Conservation (phyloP, 2,888 invertebrate genomes). For the Amorpha juglandis region DNA sequence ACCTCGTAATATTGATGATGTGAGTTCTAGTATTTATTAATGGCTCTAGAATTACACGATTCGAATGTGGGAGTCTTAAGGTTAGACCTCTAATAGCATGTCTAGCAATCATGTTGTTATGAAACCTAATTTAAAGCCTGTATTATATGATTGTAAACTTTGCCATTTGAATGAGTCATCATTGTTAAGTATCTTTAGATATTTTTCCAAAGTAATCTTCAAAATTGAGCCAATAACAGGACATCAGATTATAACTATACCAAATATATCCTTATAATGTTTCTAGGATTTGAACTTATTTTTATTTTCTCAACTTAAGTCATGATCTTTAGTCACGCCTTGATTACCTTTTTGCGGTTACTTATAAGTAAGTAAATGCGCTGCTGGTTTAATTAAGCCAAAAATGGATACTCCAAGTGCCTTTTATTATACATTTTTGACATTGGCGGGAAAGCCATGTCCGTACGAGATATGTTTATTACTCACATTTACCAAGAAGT, state of each 20-base stretch:
- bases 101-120: constrained; percentile 13
- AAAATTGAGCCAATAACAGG: neutral
- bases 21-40: constrained; percentile 16
- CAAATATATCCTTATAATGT: too few species aligned
- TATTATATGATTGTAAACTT: neutral
- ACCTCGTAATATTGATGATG: constrained; percentile 16
- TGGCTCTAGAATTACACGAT: constrained; percentile 14
- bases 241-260: neutral
- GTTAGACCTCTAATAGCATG: constrained; percentile 3
- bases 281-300: neutral
- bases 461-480: constrained; percentile 3
- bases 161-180: neutral
- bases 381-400: neutral
- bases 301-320: neutral
- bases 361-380: constrained; percentile 14
- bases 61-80: constrained; percentile 21
- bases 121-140: constrained; percentile 16
- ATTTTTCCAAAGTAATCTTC: neutral
- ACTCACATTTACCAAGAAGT: neutral
- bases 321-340: neutral
- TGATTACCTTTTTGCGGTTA: constrained; percentile 10
- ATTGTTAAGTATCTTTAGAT: neutral
- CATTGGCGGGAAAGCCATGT: constrained; percentile 2
- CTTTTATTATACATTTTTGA: constrained; percentile 16
- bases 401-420: constrained; percentile 14